phyloP scores from a whole-genome alignment of 2,888 invertebrate species.

The Parnassius mnemosyne region DNA sequence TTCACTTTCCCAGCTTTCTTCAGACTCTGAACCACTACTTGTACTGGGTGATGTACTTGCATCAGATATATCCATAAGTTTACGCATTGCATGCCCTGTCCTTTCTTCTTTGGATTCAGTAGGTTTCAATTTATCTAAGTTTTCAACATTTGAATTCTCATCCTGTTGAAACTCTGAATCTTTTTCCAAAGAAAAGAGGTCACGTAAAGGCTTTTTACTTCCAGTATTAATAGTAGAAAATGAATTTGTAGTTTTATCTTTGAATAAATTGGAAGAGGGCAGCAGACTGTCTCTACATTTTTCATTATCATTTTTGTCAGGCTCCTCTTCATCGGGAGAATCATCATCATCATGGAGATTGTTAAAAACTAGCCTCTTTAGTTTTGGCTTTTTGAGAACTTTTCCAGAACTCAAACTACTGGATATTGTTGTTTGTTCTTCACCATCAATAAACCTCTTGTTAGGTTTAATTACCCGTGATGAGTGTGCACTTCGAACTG shows the following conservation, averaged over 20 bases:
- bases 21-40: slow-evolving; percentile 70
- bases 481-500: slow-evolving; percentile 90
- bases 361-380: slow-evolving; percentile 71
- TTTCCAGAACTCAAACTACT: slow-evolving; percentile 58
- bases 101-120: slow-evolving; percentile 65
- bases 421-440: slow-evolving; percentile 64
- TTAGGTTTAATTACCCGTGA: slow-evolving; percentile 94
- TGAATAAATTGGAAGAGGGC: slow-evolving; percentile 63
- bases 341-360: slow-evolving; percentile 62
- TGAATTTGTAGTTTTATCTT: slow-evolving; percentile 68
- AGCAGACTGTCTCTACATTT: slow-evolving; percentile 53
- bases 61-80: slow-evolving; percentile 75
- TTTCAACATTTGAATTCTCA: slow-evolving; percentile 67
- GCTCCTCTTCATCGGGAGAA: slow-evolving; percentile 53
- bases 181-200: slow-evolving; percentile 70
- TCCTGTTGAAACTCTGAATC: slow-evolving; percentile 61
- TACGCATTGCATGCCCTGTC: slow-evolving; percentile 71
- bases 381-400: slow-evolving; percentile 74
- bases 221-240: slow-evolving; percentile 58
- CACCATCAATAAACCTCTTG: slow-evolving; percentile 88
- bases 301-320: slow-evolving; percentile 56
- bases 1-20: slow-evolving; percentile 72
- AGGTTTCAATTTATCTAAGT: slow-evolving; percentile 55
- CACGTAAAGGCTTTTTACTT: slow-evolving; percentile 55
- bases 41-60: slow-evolving; percentile 71